These are phyloP conservation scores for Cotesia chilonis DNA, from an alignment of 1,140 invertebrate species.

Conservation along the genomic window DNA sequence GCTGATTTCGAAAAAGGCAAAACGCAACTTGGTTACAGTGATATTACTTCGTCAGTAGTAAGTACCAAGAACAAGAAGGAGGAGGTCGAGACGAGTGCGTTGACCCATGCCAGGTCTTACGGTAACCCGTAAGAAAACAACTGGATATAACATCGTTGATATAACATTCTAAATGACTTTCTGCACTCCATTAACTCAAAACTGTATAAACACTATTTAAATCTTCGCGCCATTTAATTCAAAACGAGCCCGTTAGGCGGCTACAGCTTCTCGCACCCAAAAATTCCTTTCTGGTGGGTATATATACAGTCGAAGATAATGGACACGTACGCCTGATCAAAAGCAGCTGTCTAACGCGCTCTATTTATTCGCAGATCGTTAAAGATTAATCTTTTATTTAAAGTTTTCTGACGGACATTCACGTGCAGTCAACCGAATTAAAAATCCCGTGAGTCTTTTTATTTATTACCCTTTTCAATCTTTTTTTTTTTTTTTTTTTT, in stretches of 20 bases:
- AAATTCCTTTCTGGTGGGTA: too few relatives aligned
- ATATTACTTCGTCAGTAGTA: slow-evolving; percentile 16
- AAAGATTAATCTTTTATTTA: too few relatives aligned
- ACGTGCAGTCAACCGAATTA: too few relatives aligned
- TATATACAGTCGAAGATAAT: too few relatives aligned
- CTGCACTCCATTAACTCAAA: neutral
- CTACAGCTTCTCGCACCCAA: too few relatives aligned
- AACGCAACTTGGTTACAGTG: slow-evolving; percentile 6
- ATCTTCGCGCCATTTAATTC: neutral
- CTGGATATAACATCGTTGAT: slow-evolving; percentile 21
- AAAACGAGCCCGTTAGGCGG: neutral
- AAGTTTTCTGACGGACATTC: too few relatives aligned
- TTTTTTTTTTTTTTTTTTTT: too few relatives aligned
- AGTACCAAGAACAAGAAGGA: neutral
- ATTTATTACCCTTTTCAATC: too few relatives aligned
- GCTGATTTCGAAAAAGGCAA: neutral
- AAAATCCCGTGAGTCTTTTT: too few relatives aligned
- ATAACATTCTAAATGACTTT: slow-evolving; percentile 4
- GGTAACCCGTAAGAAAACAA: slow-evolving; percentile 27
- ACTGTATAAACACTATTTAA: neutral
- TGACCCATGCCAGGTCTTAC: slow-evolving; percentile 38
- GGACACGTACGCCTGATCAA: too few relatives aligned
- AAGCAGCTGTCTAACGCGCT: too few relatives aligned
- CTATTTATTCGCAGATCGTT: too few relatives aligned
- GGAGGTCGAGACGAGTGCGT: slow-evolving; percentile 35